Evolutionary conservation across 2,797 vertebrate species (phyloP).

Genomic region (Halcyon leucocephala): DNA sequence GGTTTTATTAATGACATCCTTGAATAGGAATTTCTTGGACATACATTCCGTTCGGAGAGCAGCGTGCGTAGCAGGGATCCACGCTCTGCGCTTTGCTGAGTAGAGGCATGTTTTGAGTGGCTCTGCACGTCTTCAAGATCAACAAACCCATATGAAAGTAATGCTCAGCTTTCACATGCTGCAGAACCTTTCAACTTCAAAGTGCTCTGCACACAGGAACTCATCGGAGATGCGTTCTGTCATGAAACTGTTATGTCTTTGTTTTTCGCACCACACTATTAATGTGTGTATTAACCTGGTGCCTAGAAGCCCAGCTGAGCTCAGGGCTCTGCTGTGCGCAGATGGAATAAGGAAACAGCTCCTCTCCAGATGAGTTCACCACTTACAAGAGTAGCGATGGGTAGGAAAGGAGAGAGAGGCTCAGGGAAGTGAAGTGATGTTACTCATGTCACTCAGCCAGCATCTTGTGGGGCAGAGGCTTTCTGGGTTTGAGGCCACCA

Average conservation of each 20-base stretch:
- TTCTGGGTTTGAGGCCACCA: accelerated
- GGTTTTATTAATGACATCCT: slow-evolving; percentile 40
- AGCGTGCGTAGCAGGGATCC: neutral
- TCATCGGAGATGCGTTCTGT: slow-evolving; percentile 32
- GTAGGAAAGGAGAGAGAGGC: neutral
- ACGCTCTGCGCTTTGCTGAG: neutral
- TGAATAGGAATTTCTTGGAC: slow-evolving; percentile 36
- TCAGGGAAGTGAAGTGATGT: accelerated
- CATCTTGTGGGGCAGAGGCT: neutral
- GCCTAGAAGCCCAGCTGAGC: slow-evolving; percentile 34
- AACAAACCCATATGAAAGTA: slow-evolving; percentile 42
- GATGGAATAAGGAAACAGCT: neutral
- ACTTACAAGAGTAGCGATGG: neutral
- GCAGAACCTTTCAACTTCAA: slow-evolving; percentile 60
- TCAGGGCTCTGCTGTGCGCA: slow-evolving; percentile 5
- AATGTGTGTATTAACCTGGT: slow-evolving; percentile 52
- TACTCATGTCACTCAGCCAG: neutral
- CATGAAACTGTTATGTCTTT: slow-evolving; percentile 65
- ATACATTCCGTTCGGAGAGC: neutral
- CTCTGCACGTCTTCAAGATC: neutral
- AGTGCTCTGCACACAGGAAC: slow-evolving; percentile 45
- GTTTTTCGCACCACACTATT: slow-evolving; percentile 2
- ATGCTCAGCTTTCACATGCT: slow-evolving; percentile 14
- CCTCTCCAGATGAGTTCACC: neutral
- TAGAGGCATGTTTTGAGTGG: neutral